Conservation (phyloP, 2,113 vertebrate species). For the Callopanchax toddi region DNA sequence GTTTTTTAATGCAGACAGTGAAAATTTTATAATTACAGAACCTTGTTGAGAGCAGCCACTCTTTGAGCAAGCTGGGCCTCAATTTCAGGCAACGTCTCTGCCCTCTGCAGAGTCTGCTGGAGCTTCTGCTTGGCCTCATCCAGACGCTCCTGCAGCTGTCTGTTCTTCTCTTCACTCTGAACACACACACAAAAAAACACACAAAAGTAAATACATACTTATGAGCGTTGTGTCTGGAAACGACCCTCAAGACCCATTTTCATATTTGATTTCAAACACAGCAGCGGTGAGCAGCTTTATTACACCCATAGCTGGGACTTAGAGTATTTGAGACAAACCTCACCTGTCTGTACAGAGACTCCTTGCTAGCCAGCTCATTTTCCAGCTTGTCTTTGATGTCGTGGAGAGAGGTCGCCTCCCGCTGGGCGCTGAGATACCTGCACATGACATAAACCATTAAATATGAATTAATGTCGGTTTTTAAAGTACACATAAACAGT, state of each 20-base stretch:
- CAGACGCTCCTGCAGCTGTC: conserved; percentile 91
- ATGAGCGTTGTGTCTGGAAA: not conserved
- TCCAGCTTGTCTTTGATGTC: conserved; percentile 95
- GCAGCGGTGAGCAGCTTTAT: not conserved
- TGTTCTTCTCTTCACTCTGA: conserved; percentile 93
- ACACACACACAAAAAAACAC: not conserved
- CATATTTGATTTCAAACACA: not conserved
- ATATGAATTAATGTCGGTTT: not conserved
- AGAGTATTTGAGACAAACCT: not conserved
- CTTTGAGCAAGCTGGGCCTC: conserved; percentile 93
- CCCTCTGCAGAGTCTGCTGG: conserved; percentile 92
- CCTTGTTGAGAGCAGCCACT: conserved; percentile 92
- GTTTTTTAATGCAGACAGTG: not conserved
- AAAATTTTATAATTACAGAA: conserved; percentile 32
- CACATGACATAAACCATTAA: conserved; percentile 29
- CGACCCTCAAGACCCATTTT: not conserved
- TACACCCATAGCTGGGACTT: not conserved
- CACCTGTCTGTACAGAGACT: conserved; percentile 92
- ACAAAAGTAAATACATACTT: not conserved
- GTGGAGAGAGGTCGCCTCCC: conserved; percentile 90
- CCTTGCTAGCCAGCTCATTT: conserved; percentile 94
- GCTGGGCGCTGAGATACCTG: conserved; percentile 86
- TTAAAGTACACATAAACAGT: not conserved
- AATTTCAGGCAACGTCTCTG: conserved; percentile 91
- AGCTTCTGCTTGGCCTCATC: conserved; percentile 94